Conservation (phyloP, 2,113 vertebrate genomes). For the Vulpes ferrilata region DNA sequence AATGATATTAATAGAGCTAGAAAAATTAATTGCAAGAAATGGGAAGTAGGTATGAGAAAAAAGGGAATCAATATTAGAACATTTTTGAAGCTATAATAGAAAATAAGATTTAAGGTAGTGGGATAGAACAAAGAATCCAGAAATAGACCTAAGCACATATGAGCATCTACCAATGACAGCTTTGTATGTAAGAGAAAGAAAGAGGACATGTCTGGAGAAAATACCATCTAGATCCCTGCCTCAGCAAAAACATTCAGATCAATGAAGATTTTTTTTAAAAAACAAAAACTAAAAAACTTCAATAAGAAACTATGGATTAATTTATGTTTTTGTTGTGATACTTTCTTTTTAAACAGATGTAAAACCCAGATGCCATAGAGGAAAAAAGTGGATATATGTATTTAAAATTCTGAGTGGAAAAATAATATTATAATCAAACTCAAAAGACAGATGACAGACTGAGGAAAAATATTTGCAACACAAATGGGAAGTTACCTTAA, state of each 20-base stretch:
- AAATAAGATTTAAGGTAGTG: not conserved
- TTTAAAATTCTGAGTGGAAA: conserved; percentile 78
- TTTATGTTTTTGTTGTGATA: conserved; percentile 75
- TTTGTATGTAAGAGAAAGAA: not conserved
- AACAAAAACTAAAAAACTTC: not conserved
- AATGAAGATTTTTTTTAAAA: not conserved
- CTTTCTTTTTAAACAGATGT: conserved; percentile 79
- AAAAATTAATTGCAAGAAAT: conserved; percentile 19
- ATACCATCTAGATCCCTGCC: not conserved
- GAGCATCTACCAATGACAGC: not conserved
- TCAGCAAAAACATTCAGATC: not conserved
- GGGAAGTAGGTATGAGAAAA: not conserved
- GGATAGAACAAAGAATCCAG: not conserved
- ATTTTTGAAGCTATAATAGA: conserved; percentile 33
- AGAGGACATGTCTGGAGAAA: not conserved
- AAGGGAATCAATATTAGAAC: not conserved
- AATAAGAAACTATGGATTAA: conserved; percentile 67
- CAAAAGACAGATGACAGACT: conserved; percentile 75
- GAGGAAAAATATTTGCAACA: conserved; percentile 72
- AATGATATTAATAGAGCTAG: not conserved
- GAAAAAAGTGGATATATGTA: conserved; percentile 65
- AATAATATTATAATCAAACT: conserved; percentile 70
- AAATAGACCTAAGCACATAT: not conserved
- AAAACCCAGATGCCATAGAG: conserved; percentile 74
- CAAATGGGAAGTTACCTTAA: conserved; percentile 73